A percentile compares a stretch with the other conserved stretches of the same genome.
Conservation (phyloP, 2,797 vertebrate genomes). For the Semotilus atromaculatus region DNA sequence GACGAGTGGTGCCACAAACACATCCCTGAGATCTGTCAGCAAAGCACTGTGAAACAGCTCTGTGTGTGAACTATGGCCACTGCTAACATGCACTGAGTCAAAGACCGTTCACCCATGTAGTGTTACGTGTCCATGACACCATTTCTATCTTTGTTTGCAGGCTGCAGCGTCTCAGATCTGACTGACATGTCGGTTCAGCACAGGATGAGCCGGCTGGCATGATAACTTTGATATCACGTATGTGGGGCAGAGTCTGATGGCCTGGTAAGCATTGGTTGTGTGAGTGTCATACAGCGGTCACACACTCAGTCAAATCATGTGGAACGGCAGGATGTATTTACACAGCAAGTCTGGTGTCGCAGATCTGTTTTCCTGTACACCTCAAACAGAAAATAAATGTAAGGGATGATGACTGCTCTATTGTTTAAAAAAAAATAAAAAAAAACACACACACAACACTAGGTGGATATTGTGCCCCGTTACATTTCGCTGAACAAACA, state of each 20-base stretch:
- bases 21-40: background rate
- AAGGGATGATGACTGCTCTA: background rate
- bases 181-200: slow-evolving; percentile 22
- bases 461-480: no score
- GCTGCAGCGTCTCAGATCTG: background rate
- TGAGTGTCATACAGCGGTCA: background rate
- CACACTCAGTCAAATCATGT: slow-evolving; percentile 13
- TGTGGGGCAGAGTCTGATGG: slow-evolving; percentile 20
- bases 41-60: background rate
- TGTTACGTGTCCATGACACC: background rate
- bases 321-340: slow-evolving; percentile 39
- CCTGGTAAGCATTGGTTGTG: background rate
- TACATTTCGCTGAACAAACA: no score
- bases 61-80: background rate
- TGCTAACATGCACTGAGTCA: slow-evolving; percentile 33
- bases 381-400: background rate
- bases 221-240: slow-evolving; percentile 43
- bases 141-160: slow-evolving; percentile 35
- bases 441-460: no score
- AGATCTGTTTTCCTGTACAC: background rate
- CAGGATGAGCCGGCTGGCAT: slow-evolving; percentile 25
- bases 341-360: slow-evolving; percentile 23
- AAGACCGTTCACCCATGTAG: background rate
- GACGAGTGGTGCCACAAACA: background rate
- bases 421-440: no score